These are phyloP conservation scores for Pararge aegeria DNA, from an alignment of 1,140 invertebrate genomes.

Conservation along the genomic window DNA sequence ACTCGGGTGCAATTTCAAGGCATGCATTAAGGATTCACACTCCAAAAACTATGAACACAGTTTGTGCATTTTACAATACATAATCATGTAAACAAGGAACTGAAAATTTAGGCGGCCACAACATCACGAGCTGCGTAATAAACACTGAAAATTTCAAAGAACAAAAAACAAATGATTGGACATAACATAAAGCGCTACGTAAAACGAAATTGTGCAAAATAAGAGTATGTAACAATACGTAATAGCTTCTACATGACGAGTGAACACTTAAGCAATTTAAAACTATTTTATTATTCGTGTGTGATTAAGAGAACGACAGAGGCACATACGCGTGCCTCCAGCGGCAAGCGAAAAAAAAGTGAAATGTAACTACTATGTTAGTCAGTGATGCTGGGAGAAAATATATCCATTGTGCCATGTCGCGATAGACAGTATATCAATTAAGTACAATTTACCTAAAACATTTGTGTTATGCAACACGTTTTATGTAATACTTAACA, in stretches of 20 bases:
- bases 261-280: conserved; percentile 37
- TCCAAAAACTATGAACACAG: conserved; percentile 62
- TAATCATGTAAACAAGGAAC: conserved; percentile 63
- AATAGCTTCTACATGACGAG: conserved; percentile 33
- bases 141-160: conserved; percentile 72
- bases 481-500: conserved; percentile 18
- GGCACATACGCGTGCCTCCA: conserved; percentile 54
- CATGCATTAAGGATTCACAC: conserved; percentile 74
- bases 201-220: conserved; percentile 49
- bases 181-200: conserved; percentile 28
- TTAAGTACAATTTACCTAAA: conserved; percentile 27
- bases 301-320: conserved; percentile 47
- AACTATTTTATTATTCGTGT: conserved; percentile 49
- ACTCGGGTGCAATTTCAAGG: conserved; percentile 62
- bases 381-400: conserved; percentile 58
- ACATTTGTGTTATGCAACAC: conserved; percentile 22
- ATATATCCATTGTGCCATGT: conserved; percentile 37
- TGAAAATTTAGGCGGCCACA: conserved; percentile 63
- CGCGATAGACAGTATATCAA: conserved; percentile 30
- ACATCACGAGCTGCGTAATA: conserved; percentile 71
- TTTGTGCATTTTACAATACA: conserved; percentile 71
- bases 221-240: conserved; percentile 38
- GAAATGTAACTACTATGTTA: conserved; percentile 60
- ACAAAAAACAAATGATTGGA: conserved; percentile 60
- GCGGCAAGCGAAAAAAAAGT: conserved; percentile 71